These are phyloP conservation scores for Lydus trimaculatus DNA, from an alignment of 2,888 invertebrate species.

Conservation along the genomic window DNA sequence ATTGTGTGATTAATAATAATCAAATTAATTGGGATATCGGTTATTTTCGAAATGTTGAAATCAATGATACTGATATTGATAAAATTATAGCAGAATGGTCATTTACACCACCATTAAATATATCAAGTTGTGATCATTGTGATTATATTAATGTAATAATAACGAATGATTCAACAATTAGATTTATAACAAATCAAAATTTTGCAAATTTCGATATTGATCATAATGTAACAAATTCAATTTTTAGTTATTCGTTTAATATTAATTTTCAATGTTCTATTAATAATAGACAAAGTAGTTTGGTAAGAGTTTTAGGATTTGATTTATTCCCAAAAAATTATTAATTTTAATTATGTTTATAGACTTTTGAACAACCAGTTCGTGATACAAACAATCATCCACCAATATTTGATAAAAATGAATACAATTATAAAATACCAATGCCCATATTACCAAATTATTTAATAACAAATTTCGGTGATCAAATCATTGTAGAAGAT, in stretches of 20 bases:
- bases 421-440: slow-evolving; percentile 59
- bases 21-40: background rate
- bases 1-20: slow-evolving; percentile 7
- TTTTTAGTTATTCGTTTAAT: background rate
- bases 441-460: slow-evolving; percentile 62
- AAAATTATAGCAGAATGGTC: background rate
- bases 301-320: background rate
- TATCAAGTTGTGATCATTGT: background rate
- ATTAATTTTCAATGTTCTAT: background rate
- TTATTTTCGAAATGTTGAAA: background rate
- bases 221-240: background rate
- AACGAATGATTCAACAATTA: background rate
- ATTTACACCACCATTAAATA: background rate
- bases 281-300: background rate
- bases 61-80: background rate
- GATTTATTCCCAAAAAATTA: background rate
- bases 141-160: background rate
- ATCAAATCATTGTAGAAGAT: slow-evolving; percentile 61
- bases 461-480: slow-evolving; percentile 58
- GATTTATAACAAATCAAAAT: background rate
- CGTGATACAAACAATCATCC: slow-evolving; percentile 63
- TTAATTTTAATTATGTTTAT: slow-evolving; percentile 43
- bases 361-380: slow-evolving; percentile 59
- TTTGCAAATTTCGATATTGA: background rate
- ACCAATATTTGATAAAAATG: slow-evolving; percentile 58